Percentiles rank a stretch among this genome's conserved stretches.
These are phyloP conservation scores for Penaeus monodon DNA, from an alignment of 2,888 invertebrate species.

Conservation along the genomic window DNA sequence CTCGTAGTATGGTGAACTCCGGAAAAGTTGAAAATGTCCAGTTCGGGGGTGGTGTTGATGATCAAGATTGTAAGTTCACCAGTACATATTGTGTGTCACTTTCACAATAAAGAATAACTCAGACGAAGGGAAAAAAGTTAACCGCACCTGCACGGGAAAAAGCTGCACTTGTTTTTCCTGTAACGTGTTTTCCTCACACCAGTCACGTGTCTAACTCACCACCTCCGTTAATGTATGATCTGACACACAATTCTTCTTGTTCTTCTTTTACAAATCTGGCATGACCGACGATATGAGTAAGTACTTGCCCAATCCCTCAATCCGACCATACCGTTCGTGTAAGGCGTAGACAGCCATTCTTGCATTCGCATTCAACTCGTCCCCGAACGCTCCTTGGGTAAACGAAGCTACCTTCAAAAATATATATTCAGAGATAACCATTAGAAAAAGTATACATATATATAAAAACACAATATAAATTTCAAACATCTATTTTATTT, in stretches of 20 bases:
- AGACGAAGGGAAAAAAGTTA: conserved; percentile 1
- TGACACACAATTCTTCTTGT: neutral
- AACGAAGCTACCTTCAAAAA: too few species aligned
- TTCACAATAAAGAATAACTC: neutral
- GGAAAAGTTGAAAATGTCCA: conserved; percentile 28
- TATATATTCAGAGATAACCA: too few species aligned
- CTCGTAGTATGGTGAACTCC: conserved; percentile 23
- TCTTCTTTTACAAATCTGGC: conserved; percentile 7
- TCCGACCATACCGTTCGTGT: too few species aligned
- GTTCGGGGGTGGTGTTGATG: conserved; percentile 18
- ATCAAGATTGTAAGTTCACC: conserved; percentile 29
- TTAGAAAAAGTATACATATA: too few species aligned
- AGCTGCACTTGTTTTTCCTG: conserved; percentile 4
- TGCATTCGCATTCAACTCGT: too few species aligned
- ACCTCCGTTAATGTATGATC: neutral
- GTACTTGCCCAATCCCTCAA: neutral
- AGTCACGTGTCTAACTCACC: neutral
- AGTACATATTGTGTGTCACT: conserved; percentile 18
- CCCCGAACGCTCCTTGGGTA: too few species aligned
- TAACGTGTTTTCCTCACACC: conserved; percentile 13
- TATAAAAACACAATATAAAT: too few species aligned
- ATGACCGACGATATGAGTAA: conserved; percentile 41
- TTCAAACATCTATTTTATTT: too few species aligned
- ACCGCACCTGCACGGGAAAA: neutral
- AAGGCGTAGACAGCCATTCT: too few species aligned